Conservation (phyloP, 2,113 vertebrate species). For the Elaphurus davidianus region DNA sequence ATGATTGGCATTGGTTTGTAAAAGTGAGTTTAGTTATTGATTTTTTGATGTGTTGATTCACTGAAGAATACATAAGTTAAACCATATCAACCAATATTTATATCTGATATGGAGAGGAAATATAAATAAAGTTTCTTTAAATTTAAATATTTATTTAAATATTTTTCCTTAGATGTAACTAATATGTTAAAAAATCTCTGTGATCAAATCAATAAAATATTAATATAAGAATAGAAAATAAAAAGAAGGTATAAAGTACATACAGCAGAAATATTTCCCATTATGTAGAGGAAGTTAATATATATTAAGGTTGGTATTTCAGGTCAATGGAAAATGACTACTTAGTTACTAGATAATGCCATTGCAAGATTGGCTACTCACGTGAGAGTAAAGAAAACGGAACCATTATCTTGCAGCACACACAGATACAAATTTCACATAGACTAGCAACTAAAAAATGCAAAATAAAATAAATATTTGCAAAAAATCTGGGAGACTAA, state of each 20-base stretch:
- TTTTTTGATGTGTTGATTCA: background rate
- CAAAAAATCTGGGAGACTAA: background rate
- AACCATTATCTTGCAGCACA: background rate
- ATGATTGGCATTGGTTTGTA: background rate
- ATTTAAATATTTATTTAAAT: background rate
- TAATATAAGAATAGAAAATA: background rate
- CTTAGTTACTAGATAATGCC: background rate
- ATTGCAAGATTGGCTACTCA: background rate
- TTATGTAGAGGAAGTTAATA: background rate
- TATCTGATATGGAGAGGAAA: background rate
- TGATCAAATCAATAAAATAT: background rate
- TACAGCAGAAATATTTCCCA: background rate
- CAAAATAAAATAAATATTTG: background rate
- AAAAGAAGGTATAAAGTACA: background rate
- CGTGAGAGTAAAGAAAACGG: background rate
- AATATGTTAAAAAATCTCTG: background rate
- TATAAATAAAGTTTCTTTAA: background rate
- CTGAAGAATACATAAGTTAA: background rate
- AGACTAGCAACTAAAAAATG: background rate
- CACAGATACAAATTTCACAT: background rate
- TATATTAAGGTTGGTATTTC: background rate
- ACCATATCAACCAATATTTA: background rate
- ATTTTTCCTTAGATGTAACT: background rate
- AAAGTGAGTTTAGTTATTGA: background rate
- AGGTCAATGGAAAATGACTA: background rate